These are phyloP conservation scores for Sebastes taczanowskii DNA, from an alignment of 2,797 vertebrate genomes.

Conservation along the genomic window DNA sequence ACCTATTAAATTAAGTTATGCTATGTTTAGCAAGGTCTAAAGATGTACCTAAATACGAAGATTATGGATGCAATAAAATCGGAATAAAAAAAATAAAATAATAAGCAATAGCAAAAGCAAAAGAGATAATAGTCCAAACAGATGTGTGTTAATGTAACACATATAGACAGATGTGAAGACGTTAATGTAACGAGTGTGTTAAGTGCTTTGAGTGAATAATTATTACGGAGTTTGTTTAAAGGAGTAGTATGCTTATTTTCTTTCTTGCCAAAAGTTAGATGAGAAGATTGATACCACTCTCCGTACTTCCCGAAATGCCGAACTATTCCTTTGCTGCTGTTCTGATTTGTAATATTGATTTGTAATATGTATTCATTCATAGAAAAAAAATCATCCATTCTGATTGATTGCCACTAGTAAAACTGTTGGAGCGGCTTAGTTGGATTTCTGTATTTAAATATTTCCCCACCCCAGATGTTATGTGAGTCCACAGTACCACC, in stretches of 20 bases:
- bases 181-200: not conserved
- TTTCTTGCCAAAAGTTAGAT: not conserved
- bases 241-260: no score
- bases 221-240: not conserved
- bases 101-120: no score
- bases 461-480: no score
- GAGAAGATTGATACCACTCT: not conserved
- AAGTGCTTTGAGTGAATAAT: not conserved
- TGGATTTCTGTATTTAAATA: no score
- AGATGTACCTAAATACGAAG: not conserved
- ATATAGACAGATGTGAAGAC: not conserved
- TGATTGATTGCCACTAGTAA: no score
- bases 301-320: no score
- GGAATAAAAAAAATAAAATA: not conserved
- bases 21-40: not conserved
- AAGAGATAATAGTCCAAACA: not conserved
- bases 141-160: not conserved
- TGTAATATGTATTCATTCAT: fast-evolving
- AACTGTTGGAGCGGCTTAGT: no score
- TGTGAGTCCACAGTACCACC: not conserved
- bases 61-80: not conserved
- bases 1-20: not conserved
- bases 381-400: fast-evolving
- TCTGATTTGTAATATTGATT: no score
- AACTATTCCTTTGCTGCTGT: no score